Evolutionary conservation across 2,113 vertebrate species (phyloP).

Genomic region (Plecotus auritus): DNA sequence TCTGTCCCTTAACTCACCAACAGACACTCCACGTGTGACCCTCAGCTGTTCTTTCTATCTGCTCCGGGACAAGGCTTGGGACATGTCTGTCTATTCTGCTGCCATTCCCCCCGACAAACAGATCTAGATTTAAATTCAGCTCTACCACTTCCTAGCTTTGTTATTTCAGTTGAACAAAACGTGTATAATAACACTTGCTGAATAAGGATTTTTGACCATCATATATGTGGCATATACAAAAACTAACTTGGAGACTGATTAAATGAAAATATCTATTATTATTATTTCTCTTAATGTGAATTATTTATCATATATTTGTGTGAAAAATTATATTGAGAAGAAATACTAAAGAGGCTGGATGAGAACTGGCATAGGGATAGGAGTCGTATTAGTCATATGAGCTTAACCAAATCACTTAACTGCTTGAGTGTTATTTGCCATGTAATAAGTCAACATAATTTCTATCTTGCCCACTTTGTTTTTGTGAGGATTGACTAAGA

Average conservation of each 20-base stretch:
- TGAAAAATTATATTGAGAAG: background rate
- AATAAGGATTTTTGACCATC: background rate
- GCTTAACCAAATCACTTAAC: background rate
- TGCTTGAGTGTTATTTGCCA: background rate
- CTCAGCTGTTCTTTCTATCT: too few species aligned
- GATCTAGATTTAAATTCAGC: slow-evolving; percentile 4
- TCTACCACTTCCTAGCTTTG: background rate
- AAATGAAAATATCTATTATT: background rate
- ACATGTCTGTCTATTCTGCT: too few species aligned
- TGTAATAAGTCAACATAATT: background rate
- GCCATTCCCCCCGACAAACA: too few species aligned
- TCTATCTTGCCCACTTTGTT: background rate
- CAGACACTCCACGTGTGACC: too few species aligned
- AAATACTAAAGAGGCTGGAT: background rate
- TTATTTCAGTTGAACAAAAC: background rate
- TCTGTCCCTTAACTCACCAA: too few species aligned
- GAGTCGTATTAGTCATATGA: background rate
- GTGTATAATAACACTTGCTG: background rate
- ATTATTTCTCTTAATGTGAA: background rate
- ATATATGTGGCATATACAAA: background rate
- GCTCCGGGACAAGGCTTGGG: too few species aligned
- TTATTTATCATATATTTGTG: background rate
- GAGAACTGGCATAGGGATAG: background rate
- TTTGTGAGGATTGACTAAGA: background rate
- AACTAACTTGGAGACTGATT: background rate